These are phyloP conservation scores for Melitaea athalia DNA, from an alignment of 2,888 invertebrate species.

Conservation along the genomic window DNA sequence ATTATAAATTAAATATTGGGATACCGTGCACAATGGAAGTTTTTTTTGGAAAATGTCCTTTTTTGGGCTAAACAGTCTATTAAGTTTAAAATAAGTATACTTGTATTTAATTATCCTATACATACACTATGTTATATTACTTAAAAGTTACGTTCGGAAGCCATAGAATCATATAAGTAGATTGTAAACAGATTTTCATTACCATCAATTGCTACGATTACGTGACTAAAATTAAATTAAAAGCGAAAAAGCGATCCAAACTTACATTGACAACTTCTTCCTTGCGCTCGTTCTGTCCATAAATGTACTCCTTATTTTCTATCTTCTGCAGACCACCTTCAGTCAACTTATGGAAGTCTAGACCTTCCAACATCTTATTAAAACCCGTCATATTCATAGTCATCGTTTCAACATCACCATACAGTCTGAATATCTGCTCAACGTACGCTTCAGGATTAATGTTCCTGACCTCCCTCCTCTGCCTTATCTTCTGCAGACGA, in stretches of 20 bases:
- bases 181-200: background rate
- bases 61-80: too few relatives aligned
- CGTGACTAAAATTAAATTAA: too few relatives aligned
- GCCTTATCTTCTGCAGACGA: conserved; percentile 54
- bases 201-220: background rate
- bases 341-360: conserved; percentile 81
- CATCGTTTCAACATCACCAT: conserved; percentile 84
- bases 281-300: conserved; percentile 50
- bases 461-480: conserved; percentile 56
- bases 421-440: conserved; percentile 85
- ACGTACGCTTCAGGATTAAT: conserved; percentile 83
- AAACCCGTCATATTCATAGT: conserved; percentile 86
- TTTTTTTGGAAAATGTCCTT: too few relatives aligned
- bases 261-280: conserved; percentile 75
- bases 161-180: background rate
- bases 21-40: too few relatives aligned
- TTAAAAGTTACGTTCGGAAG: background rate
- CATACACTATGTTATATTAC: background rate
- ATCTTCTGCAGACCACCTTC: conserved; percentile 62
- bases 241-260: too few relatives aligned
- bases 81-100: too few relatives aligned
- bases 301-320: conserved; percentile 55
- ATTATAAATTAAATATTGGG: too few relatives aligned
- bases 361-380: conserved; percentile 83
- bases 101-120: background rate